Evolutionary conservation across 2,797 vertebrate genomes (phyloP).

Genomic region (Anas acuta): DNA sequence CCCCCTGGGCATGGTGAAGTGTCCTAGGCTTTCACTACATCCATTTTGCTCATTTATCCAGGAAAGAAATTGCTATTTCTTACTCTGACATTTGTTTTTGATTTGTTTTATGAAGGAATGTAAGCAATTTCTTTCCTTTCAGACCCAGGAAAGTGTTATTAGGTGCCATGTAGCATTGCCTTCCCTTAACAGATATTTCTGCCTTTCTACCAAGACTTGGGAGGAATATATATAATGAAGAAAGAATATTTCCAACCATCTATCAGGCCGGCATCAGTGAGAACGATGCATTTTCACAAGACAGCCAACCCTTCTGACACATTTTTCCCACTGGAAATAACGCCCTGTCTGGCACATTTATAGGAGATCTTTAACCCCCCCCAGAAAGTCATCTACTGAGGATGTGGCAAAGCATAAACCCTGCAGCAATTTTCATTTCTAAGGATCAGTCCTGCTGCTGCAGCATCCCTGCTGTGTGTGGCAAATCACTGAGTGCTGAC

Average conservation of each 20-base stretch:
- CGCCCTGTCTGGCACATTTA: not conserved
- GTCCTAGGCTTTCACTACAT: not conserved
- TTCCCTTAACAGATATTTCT: not conserved
- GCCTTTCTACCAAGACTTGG: not conserved
- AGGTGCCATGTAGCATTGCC: not conserved
- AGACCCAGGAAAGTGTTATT: not conserved
- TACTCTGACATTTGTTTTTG: not conserved
- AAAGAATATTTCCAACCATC: not conserved
- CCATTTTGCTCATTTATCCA: not conserved
- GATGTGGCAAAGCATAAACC: not conserved
- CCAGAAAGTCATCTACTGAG: accelerated
- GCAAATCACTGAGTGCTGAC: not conserved
- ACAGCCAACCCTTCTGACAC: not conserved
- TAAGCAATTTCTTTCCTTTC: not conserved
- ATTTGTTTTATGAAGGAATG: not conserved
- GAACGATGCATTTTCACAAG: not conserved
- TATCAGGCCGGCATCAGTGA: too few species aligned
- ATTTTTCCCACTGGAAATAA: not conserved
- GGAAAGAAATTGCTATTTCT: not conserved
- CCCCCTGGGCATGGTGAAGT: not conserved
- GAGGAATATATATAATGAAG: not conserved
- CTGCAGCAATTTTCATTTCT: not conserved
- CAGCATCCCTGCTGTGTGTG: accelerated
- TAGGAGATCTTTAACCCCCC: not conserved
- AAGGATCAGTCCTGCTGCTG: accelerated